phyloP scores from a whole-genome alignment of 2,113 vertebrate species.

The Cyprinodon brontotheroides region DNA sequence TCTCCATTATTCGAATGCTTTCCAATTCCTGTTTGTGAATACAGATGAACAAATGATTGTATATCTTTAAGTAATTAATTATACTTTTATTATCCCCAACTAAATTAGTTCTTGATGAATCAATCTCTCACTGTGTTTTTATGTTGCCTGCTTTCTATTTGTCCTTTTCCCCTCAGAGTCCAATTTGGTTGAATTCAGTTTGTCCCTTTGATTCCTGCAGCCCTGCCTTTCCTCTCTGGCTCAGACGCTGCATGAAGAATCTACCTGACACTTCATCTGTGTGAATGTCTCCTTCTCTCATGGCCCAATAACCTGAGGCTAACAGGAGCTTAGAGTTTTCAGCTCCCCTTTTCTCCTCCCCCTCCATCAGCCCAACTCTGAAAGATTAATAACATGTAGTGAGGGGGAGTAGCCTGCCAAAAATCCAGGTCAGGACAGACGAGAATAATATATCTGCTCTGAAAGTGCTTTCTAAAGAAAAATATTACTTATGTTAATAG shows the following conservation, averaged over 20 bases:
- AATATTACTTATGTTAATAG: background rate
- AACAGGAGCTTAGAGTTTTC: slow-evolving; percentile 20
- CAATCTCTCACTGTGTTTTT: background rate
- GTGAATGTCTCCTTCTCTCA: slow-evolving; percentile 17
- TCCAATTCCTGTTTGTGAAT: slow-evolving; percentile 44
- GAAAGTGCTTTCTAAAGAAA: slow-evolving; percentile 13
- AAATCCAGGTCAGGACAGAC: slow-evolving; percentile 61
- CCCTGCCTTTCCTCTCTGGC: background rate
- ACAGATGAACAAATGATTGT: background rate
- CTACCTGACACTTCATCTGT: slow-evolving; percentile 10
- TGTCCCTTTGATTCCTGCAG: slow-evolving; percentile 6
- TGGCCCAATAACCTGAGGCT: slow-evolving; percentile 41
- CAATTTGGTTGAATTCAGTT: background rate
- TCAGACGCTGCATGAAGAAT: background rate
- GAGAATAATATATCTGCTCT: slow-evolving; percentile 12
- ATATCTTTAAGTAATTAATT: background rate
- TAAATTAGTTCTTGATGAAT: background rate
- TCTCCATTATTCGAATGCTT: slow-evolving; percentile 35
- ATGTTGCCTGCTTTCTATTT: background rate
- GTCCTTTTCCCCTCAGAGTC: slow-evolving; percentile 7
- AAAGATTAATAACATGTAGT: slow-evolving; percentile 62
- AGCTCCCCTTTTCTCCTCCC: slow-evolving; percentile 10
- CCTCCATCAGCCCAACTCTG: slow-evolving; percentile 27
- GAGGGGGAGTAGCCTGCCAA: slow-evolving; percentile 30
- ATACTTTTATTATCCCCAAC: background rate